phyloP scores from a whole-genome alignment of 2,888 invertebrate species.

The Hybos culiciformis region DNA sequence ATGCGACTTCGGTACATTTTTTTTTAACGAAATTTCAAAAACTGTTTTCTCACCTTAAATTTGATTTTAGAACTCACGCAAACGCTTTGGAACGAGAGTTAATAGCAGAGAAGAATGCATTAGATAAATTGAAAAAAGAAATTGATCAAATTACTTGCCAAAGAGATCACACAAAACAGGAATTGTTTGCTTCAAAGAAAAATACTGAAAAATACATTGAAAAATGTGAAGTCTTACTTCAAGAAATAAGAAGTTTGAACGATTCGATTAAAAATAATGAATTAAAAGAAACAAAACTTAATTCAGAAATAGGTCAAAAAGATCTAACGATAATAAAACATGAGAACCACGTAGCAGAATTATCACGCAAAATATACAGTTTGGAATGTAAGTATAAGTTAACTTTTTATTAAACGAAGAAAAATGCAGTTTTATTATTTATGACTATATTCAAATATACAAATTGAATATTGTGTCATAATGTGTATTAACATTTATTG shows the following conservation, averaged over 20 bases:
- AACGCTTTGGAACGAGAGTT: conserved; percentile 30
- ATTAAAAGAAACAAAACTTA: conserved; percentile 24
- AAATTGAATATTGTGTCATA: too few species aligned
- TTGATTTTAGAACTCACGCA: conserved; percentile 9
- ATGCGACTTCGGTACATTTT: conserved; percentile 22
- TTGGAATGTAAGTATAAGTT: conserved; percentile 24
- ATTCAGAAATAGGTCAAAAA: conserved; percentile 22
- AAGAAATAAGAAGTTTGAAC: conserved; percentile 29
- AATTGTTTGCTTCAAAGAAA: conserved; percentile 24
- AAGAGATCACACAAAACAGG: conserved; percentile 27
- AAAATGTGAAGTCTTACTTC: conserved; percentile 25
- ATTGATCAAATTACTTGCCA: conserved; percentile 28
- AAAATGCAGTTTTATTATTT: too few species aligned
- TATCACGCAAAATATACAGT: conserved; percentile 28
- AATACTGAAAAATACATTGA: conserved; percentile 19
- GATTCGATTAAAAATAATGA: conserved; percentile 25
- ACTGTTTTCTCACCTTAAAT: too few species aligned
- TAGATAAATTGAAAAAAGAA: conserved; percentile 27
- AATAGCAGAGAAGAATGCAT: conserved; percentile 27
- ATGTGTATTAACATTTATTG: too few species aligned
- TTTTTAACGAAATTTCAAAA: too few species aligned
- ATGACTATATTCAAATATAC: too few species aligned
- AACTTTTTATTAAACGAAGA: too few species aligned
- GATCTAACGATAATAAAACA: conserved; percentile 29
- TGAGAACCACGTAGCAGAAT: conserved; percentile 28